phyloP scores from a whole-genome alignment of 2,888 invertebrate genomes.

The Macrosoma leucophasiata region DNA sequence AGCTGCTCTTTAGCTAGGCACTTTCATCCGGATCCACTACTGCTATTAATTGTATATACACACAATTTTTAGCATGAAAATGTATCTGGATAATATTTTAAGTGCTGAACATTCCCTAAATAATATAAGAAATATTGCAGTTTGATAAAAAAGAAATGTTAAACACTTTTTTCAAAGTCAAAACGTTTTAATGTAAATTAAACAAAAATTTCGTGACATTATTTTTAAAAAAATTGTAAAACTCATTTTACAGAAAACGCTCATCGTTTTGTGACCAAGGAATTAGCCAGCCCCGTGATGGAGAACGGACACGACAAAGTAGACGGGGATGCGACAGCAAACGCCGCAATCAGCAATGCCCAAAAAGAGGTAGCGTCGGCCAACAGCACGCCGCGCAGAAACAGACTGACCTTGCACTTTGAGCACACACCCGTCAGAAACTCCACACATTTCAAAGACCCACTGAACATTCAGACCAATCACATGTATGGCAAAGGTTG shows the following conservation, averaged over 20 bases:
- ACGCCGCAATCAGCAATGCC: conserved; percentile 28
- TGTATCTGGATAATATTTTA: too few species aligned
- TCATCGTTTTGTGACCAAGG: conserved; percentile 77
- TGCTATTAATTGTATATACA: too few species aligned
- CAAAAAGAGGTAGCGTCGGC: conserved; percentile 50
- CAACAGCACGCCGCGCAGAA: conserved; percentile 72
- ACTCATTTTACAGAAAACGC: conserved; percentile 82
- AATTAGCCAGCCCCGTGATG: conserved; percentile 47
- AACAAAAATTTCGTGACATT: too few species aligned
- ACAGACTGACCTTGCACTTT: conserved; percentile 83
- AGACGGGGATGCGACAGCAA: conserved; percentile 44
- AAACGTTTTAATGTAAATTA: too few species aligned
- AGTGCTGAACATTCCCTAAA: too few species aligned
- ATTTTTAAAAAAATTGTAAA: too few species aligned
- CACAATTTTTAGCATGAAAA: too few species aligned
- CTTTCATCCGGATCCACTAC: too few species aligned
- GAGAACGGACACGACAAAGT: conserved; percentile 57
- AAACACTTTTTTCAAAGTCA: too few species aligned
- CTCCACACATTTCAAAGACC: conserved; percentile 85
- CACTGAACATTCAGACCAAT: conserved; percentile 58
- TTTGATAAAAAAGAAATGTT: too few species aligned
- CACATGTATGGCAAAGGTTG: conserved; percentile 59
- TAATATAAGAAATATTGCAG: too few species aligned
- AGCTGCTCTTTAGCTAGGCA: too few species aligned
- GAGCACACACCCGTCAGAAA: conserved; percentile 82